Conservation (phyloP, 2,888 invertebrate species). For the Epinotia demarniana region DNA sequence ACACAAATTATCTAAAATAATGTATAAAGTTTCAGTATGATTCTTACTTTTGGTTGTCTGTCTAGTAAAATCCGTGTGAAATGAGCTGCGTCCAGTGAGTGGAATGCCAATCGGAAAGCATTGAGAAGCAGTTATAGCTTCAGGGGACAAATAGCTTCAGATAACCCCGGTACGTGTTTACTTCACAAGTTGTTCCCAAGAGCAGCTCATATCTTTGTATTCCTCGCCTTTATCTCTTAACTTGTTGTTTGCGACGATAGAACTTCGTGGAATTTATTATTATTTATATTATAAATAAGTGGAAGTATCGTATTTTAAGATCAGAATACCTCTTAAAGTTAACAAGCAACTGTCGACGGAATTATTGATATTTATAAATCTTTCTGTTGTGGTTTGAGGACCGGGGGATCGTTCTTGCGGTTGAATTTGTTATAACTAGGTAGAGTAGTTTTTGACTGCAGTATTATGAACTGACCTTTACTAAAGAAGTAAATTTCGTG, state of each 20-base stretch:
- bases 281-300: slow-evolving; percentile 41
- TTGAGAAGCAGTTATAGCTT: slow-evolving; percentile 57
- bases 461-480: not conserved
- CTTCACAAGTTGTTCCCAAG: slow-evolving; percentile 56
- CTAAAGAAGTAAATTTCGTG: too few relatives aligned
- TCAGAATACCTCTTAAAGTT: slow-evolving; percentile 9
- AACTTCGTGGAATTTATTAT: slow-evolving; percentile 54
- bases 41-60: slow-evolving; percentile 61
- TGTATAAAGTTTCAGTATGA: slow-evolving; percentile 10
- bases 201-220: slow-evolving; percentile 48
- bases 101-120: slow-evolving; percentile 59
- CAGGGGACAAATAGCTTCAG: slow-evolving; percentile 55
- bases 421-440: not conserved
- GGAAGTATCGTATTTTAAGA: slow-evolving; percentile 7
- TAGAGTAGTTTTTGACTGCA: not conserved
- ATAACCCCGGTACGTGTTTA: slow-evolving; percentile 73
- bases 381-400: slow-evolving; percentile 19
- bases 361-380: not conserved
- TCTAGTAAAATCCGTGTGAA: slow-evolving; percentile 54
- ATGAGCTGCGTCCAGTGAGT: slow-evolving; percentile 54
- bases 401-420: not conserved
- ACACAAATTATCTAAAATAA: not conserved
- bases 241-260: slow-evolving; percentile 57
- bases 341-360: not conserved
- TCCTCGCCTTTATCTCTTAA: slow-evolving; percentile 58